A percentile compares a stretch with the other conserved stretches of the same genome.
These are phyloP conservation scores for Dromococcyx pavoninus DNA, from an alignment of 2,797 vertebrate species.

Conservation along the genomic window DNA sequence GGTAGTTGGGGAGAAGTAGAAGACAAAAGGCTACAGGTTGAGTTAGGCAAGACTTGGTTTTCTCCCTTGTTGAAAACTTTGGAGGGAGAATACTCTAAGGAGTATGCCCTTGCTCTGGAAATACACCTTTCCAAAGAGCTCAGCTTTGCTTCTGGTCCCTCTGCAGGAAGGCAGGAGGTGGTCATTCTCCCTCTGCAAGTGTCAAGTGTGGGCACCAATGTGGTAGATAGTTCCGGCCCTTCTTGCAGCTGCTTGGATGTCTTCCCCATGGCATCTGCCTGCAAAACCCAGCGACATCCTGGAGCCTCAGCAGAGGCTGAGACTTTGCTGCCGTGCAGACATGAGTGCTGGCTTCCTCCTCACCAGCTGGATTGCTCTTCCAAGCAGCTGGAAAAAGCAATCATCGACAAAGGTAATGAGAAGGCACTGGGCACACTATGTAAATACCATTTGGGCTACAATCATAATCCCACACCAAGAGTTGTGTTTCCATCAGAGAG, in stretches of 20 bases:
- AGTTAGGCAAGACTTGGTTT: background rate
- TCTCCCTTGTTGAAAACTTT: background rate
- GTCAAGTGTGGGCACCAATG: fast-evolving
- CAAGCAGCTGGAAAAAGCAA: background rate
- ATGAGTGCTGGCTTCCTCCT: background rate
- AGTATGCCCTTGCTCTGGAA: background rate
- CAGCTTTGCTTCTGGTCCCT: background rate
- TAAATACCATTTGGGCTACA: slow-evolving; percentile 14
- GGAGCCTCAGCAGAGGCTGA: background rate
- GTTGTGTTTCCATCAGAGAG: slow-evolving; percentile 14
- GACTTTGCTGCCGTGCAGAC: background rate
- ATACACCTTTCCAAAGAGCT: background rate
- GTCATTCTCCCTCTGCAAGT: background rate
- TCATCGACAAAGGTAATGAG: background rate
- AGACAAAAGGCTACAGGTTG: background rate
- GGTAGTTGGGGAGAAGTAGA: background rate
- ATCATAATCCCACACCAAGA: background rate
- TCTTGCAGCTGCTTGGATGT: background rate
- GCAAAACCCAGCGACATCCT: background rate
- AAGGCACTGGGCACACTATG: background rate
- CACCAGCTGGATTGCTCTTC: background rate
- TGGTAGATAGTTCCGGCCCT: background rate
- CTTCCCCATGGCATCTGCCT: background rate
- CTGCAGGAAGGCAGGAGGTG: background rate
- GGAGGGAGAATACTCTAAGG: background rate